Evolutionary conservation across 2,888 invertebrate genomes (phyloP), one percentile per base, ranked within the genome.

Genomic region (Priocnemis perturbator): DNA sequence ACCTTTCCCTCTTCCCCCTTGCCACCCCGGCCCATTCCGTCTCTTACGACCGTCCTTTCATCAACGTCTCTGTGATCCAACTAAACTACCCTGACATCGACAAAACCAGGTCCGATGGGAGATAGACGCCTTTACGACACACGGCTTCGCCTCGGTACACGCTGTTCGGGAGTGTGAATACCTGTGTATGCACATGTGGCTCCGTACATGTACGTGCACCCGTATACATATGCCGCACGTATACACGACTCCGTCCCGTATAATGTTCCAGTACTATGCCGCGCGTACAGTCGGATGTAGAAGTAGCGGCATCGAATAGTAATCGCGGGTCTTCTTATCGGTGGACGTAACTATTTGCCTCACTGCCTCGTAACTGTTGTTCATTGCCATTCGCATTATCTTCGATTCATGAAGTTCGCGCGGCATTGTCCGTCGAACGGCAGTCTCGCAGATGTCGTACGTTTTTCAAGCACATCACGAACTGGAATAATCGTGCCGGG

Each of bases 91-190:
- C 68, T 65, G 66, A 75, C 71, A 66, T 70, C 71, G 63, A 61
- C 68, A 69, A 64, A 63, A 69, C 63, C 64, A 63, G 58, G 74
- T 61, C 64, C 69, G 71, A 70, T 72, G 69, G 76, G 68, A 71
- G 72, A 78, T 76, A 56, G 70, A 69, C 68, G 69, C 70, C 67
- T 69, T 76, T 72, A 72, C 76, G 67, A 72, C 60, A 71, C 59
- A 73, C 57, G 48, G 55, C 48, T 66, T 50, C 47, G 59, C 59
- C 58, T 23, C 52, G 23, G 26, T 60, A 37, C 37, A 37, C 37
- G 44, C 55, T 66, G 9, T n/a, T 7, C 37, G 59, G 53, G 26
- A 67, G 61, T 67, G 66, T 62, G 47, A 62, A 62, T 55, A 50
- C 63, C 37, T 37, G 37, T 37, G 56, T 67, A 7, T 11, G 37